Evolutionary conservation across 2,888 invertebrate genomes (phyloP), one percentile per base, ranked within the genome.

Genomic region (Ennomos erosarius): DNA sequence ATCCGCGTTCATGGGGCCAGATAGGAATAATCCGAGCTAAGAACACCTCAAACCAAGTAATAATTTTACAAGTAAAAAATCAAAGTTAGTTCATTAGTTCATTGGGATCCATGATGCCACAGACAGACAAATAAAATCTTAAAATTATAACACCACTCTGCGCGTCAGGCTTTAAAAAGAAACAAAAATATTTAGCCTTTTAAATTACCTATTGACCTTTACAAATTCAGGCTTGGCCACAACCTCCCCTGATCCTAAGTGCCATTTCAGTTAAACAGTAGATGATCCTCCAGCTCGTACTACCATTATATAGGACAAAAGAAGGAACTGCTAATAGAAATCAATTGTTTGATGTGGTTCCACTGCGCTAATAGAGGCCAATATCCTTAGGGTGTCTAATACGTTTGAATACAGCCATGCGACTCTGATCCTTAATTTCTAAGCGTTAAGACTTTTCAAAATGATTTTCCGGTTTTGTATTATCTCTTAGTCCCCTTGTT

Each of bases 311-410:
- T n/a, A n/a, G n/a, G 59, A 59, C 59, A 59, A 59, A 59, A n/a
- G n/a, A n/a, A 16, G 59, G 59, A 59, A 59, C 55, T 59, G 50
- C 50, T 55, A 59, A 59, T 59, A 55, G 59, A 59, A 59, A 59
- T 51, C 59, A 59, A 59, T 59, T 59, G 59, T 59, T 59, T 59
- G 55, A 59, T 59, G 54, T 59, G 55, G 55, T 55, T 38, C 38
- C 50, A 40, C 43, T 38, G 47, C 43, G 38, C 37, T 55, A 55
- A 59, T 55, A 55, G 59, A n/a, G 43, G 42, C 44, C 37, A 55
- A 45, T 45, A 53, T 58, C n/a, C 58, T 53, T 34, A 26, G 12
- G 34, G 8, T 10, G 33, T n/a, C 11, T 12, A 38, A 12, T 26
- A 10, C 13, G 34, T 34, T 10, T 36, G 11, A 48, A 39, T 9